Evolutionary conservation across 1,140 invertebrate genomes (phyloP).

Genomic region (Mylabris phalerata): DNA sequence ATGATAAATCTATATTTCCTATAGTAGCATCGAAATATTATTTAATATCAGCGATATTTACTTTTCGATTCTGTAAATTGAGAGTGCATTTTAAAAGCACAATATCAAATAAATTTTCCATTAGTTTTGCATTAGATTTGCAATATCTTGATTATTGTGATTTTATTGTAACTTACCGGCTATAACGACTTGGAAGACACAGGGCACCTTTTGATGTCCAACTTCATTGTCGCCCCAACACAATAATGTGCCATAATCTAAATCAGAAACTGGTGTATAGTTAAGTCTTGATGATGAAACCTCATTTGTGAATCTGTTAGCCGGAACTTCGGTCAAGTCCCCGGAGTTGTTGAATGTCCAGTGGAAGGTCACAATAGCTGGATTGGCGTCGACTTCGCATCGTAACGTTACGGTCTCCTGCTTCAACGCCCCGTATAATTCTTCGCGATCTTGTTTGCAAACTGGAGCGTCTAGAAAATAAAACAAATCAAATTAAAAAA

Average conservation of each 20-base stretch:
- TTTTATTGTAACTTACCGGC: constrained; percentile 47
- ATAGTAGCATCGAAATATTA: no score
- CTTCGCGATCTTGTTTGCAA: constrained; percentile 68
- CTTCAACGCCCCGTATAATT: constrained; percentile 73
- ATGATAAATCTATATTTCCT: no score
- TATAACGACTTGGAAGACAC: constrained; percentile 73
- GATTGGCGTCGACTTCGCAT: constrained; percentile 82
- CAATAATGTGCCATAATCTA: constrained; percentile 81
- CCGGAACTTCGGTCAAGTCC: constrained; percentile 68
- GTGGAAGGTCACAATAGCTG: constrained; percentile 69
- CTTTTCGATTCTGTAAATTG: no score
- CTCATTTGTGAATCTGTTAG: constrained; percentile 55
- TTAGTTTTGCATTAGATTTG: not conserved
- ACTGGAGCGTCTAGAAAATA: constrained; percentile 63
- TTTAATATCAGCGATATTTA: no score
- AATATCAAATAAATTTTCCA: no score
- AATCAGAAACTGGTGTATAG: constrained; percentile 76
- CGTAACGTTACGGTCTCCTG: constrained; percentile 74
- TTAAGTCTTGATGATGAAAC: constrained; percentile 70
- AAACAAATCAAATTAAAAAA: not conserved
- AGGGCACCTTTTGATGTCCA: constrained; percentile 75
- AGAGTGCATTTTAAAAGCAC: no score
- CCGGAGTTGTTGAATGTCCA: constrained; percentile 87
- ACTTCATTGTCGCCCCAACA: constrained; percentile 79
- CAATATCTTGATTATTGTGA: not conserved